phyloP scores from a whole-genome alignment of 2,113 vertebrate genomes.

The Athene noctua region DNA sequence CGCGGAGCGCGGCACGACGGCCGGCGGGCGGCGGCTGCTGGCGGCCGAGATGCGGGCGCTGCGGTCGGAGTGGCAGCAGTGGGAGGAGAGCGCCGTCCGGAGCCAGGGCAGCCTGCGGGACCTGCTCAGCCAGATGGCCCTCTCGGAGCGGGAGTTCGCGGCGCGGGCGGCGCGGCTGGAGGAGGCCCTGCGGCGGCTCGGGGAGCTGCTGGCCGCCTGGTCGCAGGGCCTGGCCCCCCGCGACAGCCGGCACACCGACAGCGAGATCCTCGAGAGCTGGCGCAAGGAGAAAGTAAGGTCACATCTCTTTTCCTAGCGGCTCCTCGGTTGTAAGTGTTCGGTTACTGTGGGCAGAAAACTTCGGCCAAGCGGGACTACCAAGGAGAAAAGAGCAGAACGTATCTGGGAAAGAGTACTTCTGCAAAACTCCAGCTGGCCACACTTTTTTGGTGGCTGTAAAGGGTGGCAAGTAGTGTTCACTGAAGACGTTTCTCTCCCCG shows the following conservation, averaged over 20 bases:
- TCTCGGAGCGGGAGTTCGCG: conserved; percentile 85
- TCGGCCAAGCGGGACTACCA: not conserved
- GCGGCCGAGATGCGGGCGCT: conserved; percentile 88
- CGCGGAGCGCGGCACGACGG: conserved; percentile 81
- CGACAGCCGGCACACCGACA: conserved; percentile 83
- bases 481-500: not conserved
- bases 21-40: conserved; percentile 83
- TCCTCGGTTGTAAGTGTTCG: not conserved
- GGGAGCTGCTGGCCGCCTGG: conserved; percentile 77
- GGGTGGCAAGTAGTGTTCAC: not conserved
- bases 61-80: conserved; percentile 88
- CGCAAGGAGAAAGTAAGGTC: conserved; percentile 83
- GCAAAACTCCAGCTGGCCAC: not conserved
- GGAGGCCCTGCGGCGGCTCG: conserved; percentile 76
- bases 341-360: not conserved
- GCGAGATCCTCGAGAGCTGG: conserved; percentile 86
- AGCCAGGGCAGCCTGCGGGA: conserved; percentile 79
- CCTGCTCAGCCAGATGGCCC: conserved; percentile 78
- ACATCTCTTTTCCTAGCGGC: not conserved
- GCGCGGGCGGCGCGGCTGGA: conserved; percentile 80
- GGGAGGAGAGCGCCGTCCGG: conserved; percentile 84
- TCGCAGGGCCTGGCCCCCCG: conserved; percentile 76
- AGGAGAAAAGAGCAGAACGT: not conserved
- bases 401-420: not conserved
- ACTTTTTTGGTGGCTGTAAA: no score